Percentiles rank a stretch among this genome's conserved stretches.
These are phyloP conservation scores for Anoplophora glabripennis DNA, from an alignment of 1,140 invertebrate genomes.

Conservation along the genomic window DNA sequence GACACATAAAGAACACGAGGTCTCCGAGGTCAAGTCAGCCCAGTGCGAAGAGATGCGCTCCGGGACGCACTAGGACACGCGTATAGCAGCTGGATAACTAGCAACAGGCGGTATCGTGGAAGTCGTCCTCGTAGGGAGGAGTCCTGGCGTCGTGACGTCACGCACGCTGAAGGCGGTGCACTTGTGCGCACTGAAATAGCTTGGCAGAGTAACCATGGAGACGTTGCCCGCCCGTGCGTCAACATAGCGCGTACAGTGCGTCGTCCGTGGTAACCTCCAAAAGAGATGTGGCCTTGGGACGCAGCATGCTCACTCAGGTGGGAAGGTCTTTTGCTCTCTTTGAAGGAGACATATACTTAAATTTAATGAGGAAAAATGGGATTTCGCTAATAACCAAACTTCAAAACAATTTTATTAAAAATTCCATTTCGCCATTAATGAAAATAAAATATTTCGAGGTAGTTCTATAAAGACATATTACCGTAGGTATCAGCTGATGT, in stretches of 20 bases:
- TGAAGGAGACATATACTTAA: background rate
- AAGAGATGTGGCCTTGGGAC: conserved; percentile 34
- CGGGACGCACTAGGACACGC: conserved; percentile 28
- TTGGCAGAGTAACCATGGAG: conserved; percentile 39
- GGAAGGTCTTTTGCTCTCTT: background rate
- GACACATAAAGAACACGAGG: conserved; percentile 30
- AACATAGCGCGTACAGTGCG: conserved; percentile 36
- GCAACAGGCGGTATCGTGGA: conserved; percentile 47
- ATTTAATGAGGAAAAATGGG: conserved; percentile 12
- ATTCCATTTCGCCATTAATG: background rate
- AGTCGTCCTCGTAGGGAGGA: conserved; percentile 38
- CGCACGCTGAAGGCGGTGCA: conserved; percentile 42
- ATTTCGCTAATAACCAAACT: background rate
- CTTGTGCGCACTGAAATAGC: conserved; percentile 39
- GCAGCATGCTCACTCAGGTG: conserved; percentile 17
- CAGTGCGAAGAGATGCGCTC: conserved; percentile 14
- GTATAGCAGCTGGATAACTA: conserved; percentile 43
- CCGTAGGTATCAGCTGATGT: no score
- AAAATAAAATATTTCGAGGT: background rate
- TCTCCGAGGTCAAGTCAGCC: conserved; percentile 15
- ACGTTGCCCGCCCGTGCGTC: conserved; percentile 40
- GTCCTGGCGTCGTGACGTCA: conserved; percentile 41
- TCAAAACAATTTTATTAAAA: background rate
- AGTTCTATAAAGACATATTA: conserved; percentile 2
- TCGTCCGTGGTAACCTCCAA: conserved; percentile 42